A percentile compares a stretch with the other conserved stretches of the same genome.
phyloP scores from a whole-genome alignment of 1,140 invertebrate species.

The Drosophila mayri region DNA sequence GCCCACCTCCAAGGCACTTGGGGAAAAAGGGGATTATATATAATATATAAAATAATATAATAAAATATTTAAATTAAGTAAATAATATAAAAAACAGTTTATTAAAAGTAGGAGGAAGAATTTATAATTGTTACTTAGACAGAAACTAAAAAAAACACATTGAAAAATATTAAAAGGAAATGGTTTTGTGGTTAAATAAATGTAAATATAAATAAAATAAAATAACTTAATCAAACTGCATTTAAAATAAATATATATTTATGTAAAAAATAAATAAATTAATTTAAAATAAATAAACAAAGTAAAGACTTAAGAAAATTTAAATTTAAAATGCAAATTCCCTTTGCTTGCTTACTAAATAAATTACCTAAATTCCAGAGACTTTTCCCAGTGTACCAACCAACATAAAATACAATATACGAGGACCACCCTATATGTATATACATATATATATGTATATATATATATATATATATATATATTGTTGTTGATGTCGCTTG shows the following conservation, averaged over 20 bases:
- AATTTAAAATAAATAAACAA: no score
- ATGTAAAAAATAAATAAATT: not conserved
- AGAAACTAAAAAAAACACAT: not conserved
- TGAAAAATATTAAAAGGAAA: not conserved
- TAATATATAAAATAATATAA: not conserved
- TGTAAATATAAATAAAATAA: not conserved
- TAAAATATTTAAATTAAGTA: not conserved
- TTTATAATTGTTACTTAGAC: not conserved
- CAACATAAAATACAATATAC: conserved; percentile 77
- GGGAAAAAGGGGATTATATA: not conserved
- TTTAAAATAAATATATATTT: not conserved
- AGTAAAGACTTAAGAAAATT: no score
- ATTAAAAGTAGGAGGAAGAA: no score
- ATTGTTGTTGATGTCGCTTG: conserved; percentile 39
- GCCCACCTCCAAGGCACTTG: conserved; percentile 1
- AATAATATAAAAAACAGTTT: not conserved
- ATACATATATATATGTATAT: no score
- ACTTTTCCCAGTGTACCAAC: conserved; percentile 15
- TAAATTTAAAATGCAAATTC: no score
- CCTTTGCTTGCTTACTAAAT: not conserved
- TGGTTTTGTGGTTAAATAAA: not conserved
- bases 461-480: no score
- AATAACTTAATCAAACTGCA: not conserved
- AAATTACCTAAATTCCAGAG: not conserved
- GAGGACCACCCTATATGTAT: conserved; percentile 31